Evolutionary conservation across 1,140 invertebrate genomes (phyloP).

Genomic region (Lordiphosa collinella): DNA sequence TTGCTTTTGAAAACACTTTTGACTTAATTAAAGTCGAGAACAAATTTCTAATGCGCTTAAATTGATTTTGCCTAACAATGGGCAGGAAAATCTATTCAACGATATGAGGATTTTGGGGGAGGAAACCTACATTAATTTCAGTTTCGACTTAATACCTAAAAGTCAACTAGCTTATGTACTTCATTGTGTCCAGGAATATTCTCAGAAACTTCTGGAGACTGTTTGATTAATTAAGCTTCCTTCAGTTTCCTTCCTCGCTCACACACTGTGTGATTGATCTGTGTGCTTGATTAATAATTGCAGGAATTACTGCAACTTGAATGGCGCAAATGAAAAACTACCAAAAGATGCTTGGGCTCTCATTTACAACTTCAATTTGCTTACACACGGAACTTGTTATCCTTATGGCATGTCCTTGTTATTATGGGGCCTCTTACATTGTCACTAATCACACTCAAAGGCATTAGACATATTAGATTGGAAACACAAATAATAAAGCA

Average conservation of each 20-base stretch:
- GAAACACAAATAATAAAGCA: conserved; percentile 46
- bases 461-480: conserved; percentile 50
- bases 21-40: too few relatives aligned
- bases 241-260: background rate
- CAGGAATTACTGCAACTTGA: conserved; percentile 23
- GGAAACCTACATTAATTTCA: background rate
- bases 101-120: too few relatives aligned
- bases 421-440: conserved; percentile 31
- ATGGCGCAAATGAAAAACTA: background rate
- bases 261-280: background rate
- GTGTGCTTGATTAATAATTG: conserved; percentile 34
- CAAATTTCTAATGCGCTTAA: too few relatives aligned
- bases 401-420: conserved; percentile 20
- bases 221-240: too few relatives aligned
- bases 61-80: too few relatives aligned
- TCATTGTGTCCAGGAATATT: too few relatives aligned
- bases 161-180: too few relatives aligned
- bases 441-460: conserved; percentile 57
- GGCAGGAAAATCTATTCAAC: too few relatives aligned
- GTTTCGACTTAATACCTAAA: background rate
- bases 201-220: too few relatives aligned
- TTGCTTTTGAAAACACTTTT: too few relatives aligned
- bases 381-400: conserved; percentile 1
- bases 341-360: too few relatives aligned
- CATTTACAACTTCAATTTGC: conserved; percentile 3